A percentile compares a stretch with the other conserved stretches of the same genome.
phyloP scores from a whole-genome alignment of 2,797 vertebrate species.

The Eospalax fontanierii region DNA sequence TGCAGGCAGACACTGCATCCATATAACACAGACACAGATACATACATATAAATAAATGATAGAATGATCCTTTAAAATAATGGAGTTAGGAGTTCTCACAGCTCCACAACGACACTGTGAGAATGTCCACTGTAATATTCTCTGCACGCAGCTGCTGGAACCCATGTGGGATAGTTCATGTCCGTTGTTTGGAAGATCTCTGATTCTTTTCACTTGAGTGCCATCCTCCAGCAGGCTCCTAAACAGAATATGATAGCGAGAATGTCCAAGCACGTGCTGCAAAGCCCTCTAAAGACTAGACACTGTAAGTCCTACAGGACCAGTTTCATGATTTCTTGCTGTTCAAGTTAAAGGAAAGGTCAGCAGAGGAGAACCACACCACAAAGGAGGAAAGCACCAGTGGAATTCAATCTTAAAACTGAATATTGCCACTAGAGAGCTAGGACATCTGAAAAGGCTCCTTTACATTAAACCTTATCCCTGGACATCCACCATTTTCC shows the following conservation, averaged over 20 bases:
- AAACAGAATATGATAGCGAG: fast-evolving
- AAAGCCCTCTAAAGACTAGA: background rate
- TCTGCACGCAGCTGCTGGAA: background rate
- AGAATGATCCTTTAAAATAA: no score
- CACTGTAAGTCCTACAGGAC: fast-evolving
- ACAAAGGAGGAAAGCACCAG: background rate
- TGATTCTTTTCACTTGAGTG: fast-evolving
- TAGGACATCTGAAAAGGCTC: background rate
- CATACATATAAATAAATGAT: background rate
- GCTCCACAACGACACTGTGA: background rate
- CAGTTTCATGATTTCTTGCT: background rate
- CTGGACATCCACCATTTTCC: background rate
- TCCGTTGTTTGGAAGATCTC: background rate
- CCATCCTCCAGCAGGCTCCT: background rate
- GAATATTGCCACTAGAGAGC: background rate
- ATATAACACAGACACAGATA: background rate
- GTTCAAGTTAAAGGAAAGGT: background rate
- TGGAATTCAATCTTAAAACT: background rate
- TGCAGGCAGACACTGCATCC: background rate
- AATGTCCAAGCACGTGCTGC: background rate
- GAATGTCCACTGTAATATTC: no score
- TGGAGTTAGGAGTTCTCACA: background rate
- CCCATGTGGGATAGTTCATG: background rate
- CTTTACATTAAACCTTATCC: background rate
- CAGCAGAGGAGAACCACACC: background rate